A percentile compares a stretch with the other conserved stretches of the same genome.
These are phyloP conservation scores for Eupeodes luniger DNA, from an alignment of 2,888 invertebrate species.

Conservation along the genomic window DNA sequence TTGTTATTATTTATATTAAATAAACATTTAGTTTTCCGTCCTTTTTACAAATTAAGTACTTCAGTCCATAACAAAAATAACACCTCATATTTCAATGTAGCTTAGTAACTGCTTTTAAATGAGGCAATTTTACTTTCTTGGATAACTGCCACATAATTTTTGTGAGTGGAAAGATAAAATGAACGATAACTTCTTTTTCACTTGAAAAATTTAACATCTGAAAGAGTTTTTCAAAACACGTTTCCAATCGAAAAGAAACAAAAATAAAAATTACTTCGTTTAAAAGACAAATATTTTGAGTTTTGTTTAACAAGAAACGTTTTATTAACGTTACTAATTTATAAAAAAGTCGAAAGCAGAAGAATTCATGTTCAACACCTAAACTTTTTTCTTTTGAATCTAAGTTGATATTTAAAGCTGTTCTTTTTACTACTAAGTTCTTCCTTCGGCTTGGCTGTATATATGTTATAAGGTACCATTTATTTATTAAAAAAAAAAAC, in stretches of 20 bases:
- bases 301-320: too few relatives aligned
- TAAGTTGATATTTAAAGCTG: background rate
- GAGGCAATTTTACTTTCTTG: too few relatives aligned
- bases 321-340: too few relatives aligned
- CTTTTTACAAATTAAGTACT: constrained; percentile 33
- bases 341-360: background rate
- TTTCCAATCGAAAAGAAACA: too few relatives aligned
- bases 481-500: constrained; percentile 23
- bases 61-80: constrained; percentile 3
- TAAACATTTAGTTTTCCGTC: constrained; percentile 68
- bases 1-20: constrained; percentile 41
- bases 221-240: too few relatives aligned
- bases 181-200: too few relatives aligned
- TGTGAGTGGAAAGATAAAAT: too few relatives aligned
- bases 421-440: constrained; percentile 14
- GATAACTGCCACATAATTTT: too few relatives aligned
- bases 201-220: too few relatives aligned
- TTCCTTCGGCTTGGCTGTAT: constrained; percentile 43
- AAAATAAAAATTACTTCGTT: too few relatives aligned
- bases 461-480: constrained; percentile 30
- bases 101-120: background rate
- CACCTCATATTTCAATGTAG: background rate
- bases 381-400: background rate
- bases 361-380: background rate
- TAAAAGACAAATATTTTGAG: too few relatives aligned